Percentiles rank a stretch among this genome's conserved stretches.
phyloP scores from a whole-genome alignment of 1,140 invertebrate genomes.

The Idris sp. region DNA sequence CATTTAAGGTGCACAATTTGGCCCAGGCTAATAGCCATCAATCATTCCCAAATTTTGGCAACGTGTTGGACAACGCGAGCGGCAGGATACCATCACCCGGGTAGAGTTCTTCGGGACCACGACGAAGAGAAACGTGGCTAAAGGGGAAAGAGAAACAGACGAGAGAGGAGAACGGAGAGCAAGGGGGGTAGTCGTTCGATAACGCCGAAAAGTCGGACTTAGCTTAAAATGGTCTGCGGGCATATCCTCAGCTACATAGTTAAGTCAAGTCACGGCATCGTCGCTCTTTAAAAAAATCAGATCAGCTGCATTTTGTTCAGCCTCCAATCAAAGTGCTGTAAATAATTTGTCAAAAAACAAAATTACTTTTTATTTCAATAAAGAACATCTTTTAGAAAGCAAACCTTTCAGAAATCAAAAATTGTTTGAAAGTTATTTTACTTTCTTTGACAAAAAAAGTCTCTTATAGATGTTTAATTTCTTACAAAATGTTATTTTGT shows the following conservation, averaged over 20 bases:
- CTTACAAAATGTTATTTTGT: too few relatives aligned
- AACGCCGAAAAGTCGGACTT: conserved; percentile 70
- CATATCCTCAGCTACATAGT: conserved; percentile 5
- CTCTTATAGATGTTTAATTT: too few relatives aligned
- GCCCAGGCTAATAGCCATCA: conserved; percentile 78
- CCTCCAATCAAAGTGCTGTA: too few relatives aligned
- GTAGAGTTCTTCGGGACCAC: conserved; percentile 76
- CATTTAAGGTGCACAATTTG: conserved; percentile 65
- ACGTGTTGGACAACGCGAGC: conserved; percentile 76
- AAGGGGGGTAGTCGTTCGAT: conserved; percentile 67
- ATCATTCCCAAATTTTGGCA: conserved; percentile 78
- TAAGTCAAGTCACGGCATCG: conserved; percentile 8
- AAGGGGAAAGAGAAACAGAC: conserved; percentile 42
- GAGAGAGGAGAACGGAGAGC: conserved; percentile 42
- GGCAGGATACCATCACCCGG: conserved; percentile 76
- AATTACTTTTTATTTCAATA: too few relatives aligned
- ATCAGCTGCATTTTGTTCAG: too few relatives aligned
- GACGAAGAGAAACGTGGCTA: conserved; percentile 20
- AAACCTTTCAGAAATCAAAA: too few relatives aligned
- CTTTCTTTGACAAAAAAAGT: too few relatives aligned
- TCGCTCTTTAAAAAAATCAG: conserved; percentile 1
- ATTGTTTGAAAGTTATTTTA: too few relatives aligned
- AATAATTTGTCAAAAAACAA: too few relatives aligned
- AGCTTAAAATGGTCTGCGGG: conserved; percentile 49
- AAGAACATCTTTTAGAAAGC: too few relatives aligned